phyloP scores from a whole-genome alignment of 2,113 vertebrate species.

The Acanthochromis polyacanthus region DNA sequence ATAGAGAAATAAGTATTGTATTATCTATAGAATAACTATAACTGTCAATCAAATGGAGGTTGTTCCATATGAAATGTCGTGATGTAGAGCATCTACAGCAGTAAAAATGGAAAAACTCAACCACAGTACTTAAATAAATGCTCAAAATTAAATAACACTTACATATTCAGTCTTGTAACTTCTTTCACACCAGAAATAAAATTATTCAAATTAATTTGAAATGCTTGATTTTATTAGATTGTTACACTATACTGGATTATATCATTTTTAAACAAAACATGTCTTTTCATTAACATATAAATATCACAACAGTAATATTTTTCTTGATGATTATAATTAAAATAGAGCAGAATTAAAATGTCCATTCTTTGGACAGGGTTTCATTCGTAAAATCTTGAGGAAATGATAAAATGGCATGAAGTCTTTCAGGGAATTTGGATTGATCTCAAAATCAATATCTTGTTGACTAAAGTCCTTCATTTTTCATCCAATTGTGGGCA shows the following conservation, averaged over 20 bases:
- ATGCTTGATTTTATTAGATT: too few species aligned
- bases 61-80: neutral
- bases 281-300: too few species aligned
- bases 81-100: neutral
- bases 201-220: neutral
- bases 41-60: neutral
- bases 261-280: too few species aligned
- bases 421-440: neutral
- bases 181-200: too few species aligned
- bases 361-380: neutral
- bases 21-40: neutral
- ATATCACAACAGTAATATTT: neutral
- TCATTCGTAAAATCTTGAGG: neutral
- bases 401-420: neutral
- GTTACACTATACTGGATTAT: too few species aligned
- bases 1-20: neutral
- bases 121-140: neutral
- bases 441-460: neutral
- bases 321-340: neutral
- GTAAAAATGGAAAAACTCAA: neutral
- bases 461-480: neutral
- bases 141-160: neutral
- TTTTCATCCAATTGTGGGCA: neutral
- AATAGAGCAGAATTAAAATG: neutral
- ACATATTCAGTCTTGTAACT: neutral